Evolutionary conservation across 1,140 invertebrate species (phyloP), one percentile per base, ranked within the genome.

Genomic region (Danaus melanippus): DNA sequence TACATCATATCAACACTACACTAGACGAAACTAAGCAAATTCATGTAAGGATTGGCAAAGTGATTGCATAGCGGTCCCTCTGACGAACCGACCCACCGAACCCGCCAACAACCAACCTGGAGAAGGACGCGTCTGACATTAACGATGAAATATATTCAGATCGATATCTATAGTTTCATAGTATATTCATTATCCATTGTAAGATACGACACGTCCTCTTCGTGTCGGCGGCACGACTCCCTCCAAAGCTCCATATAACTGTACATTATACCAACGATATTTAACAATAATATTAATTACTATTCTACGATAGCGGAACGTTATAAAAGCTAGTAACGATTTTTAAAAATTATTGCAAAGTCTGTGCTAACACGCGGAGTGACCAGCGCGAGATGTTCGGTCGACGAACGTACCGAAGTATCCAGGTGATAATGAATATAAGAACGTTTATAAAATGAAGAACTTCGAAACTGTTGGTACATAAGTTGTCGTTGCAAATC

Each of bases 251-350:
- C 12, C 32, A 44, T 43, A 42, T 53, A 40, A 49, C 40, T 45
- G 50, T 40, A 51, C 42, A 44, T 17, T 48, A 53, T 55, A 57
- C 56, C 12, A 55, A 56, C 54, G 51, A 57, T 61, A 59, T 67
- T 61, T 57, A 59, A 67, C 51, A 60, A 57, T 67, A 64, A 62
- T 73, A 65, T 62, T 42, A 46, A 50, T 56, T 53, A 69, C 66
- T 82, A 81, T 53, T 48, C 74, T 80, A 82, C 63, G 54, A 73
- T 68, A 78, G 78, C 75, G 62, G 74, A 76, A 79, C 65, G 63
- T 79, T 76, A 76, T 76, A 79, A 76, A 78, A 79, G 76, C 76
- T 84, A 81, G 67, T 71, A 77, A 82, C 70, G 67, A 76, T 62
- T 74, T 32, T 73, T 60, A 62, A 69, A 69, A 64, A 70, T 72